Base-by-base conservation (phyloP, 2,888 invertebrate species). In the Siphlonurus alternatus region DNA sequence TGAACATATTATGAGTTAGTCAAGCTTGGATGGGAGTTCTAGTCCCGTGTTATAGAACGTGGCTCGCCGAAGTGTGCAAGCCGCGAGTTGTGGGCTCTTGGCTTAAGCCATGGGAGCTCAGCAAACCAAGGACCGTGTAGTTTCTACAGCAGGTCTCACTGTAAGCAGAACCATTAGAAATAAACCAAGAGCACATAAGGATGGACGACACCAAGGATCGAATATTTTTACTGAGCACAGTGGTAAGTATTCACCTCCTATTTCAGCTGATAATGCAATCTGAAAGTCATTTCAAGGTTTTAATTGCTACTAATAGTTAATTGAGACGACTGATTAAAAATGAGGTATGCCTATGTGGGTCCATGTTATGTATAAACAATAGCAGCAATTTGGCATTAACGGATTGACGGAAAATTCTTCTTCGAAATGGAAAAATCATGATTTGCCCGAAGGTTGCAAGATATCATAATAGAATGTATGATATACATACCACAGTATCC, bases 151-250 rank as follows among this genome's bases (percentile, higher is more conserved):
- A 72, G 84, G 74, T 68, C 74, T 71, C 62, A 71, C 72, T 64
- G 73, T 75, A 65, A 73, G 75, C 65, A 70, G 88, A 74, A 84
- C 86, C 69, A 81, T 85, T 67, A 84, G 88, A 73, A 86, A 82
- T 74, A 88, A 89, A 78, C 85, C 86, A 71, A 81, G 86, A 74
- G 81, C 84, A 67, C 38, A 38, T 10, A 89, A 90, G 80, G 92
- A 92, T 82, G 86, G 87, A 75, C 84, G 89, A 76, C 84, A 85
- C 72, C 86, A 88, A 73, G 89, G 90, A 73, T 87, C 91, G 72
- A 93, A 93, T 79, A 91, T 93, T 76, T 94, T 93, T 79, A 93
- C 93, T 54, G 93, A 93, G 80, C 93, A 93, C 77, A 93, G 88
- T 78, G 93, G 93, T 93, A 80, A 85, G 88, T 81, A 63, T 25